Evolutionary conservation across 2,797 vertebrate genomes (phyloP), one percentile per base, ranked within the genome.

Genomic region (Pelodytes ibericus): DNA sequence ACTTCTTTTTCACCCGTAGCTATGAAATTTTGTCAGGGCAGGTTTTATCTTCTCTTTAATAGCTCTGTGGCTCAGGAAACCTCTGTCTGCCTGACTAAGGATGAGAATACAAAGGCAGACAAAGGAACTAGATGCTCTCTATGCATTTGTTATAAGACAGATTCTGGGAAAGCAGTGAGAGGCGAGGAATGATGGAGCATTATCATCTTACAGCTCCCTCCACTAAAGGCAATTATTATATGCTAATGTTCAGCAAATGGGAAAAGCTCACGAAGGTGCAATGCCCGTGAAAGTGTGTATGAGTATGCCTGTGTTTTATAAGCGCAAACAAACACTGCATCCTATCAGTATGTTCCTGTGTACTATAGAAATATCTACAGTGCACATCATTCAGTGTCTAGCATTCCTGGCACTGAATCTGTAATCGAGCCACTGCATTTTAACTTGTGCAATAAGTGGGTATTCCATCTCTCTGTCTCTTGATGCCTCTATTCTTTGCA

Each of bases 141-240:
- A 41, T 57, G 49, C 49, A 39, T 65, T 74, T 65, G 49, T 44
- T 74, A 74, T 57, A 8, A 65, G 59, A 74, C 33, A 56, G 31
- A 65, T 51, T 61, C 44, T 36, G 22, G 44, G 71, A 15, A 44
- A 39, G 51, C 9, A 3, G n/a, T 24, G 30, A 30, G 31, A 75
- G 16, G 30, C n/a, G 27, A 30, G 36, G 39, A 72, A 65, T 59
- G 56, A 22, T 36, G 49, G 27, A 65, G 24, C 24, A 31, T 9
- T 27, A 63, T 61, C 51, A 53, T 39, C 47, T 70, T 25, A 59
- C 7, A 61, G 57, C 24, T 61, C 41, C 29, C 58, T 65, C 36
- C 31, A n/a, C 26, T 60, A 39, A 59, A 67, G 49, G 63, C 70
- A 73, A 72, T 73, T 66, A 68, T 68, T 36, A 67, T 61, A 72